phyloP scores from a whole-genome alignment of 1,140 invertebrate species.

The Subanguina moxae region DNA sequence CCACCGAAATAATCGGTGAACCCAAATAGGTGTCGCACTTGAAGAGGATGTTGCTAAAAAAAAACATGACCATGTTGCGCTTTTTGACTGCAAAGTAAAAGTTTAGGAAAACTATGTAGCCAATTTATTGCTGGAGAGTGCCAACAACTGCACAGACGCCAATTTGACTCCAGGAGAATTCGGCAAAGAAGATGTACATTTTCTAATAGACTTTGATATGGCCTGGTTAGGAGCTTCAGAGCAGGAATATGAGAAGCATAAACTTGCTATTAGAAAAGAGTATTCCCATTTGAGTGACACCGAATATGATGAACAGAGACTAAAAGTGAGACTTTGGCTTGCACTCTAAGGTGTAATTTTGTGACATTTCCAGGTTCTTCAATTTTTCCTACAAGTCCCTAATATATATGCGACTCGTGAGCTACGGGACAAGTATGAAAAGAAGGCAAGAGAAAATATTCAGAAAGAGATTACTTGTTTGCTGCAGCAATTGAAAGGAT shows the following conservation, averaged over 20 bases:
- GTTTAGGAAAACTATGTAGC: conserved; percentile 61
- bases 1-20: too few species aligned
- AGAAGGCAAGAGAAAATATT: conserved; percentile 67
- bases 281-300: conserved; percentile 65
- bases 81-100: not conserved
- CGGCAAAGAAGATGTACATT: conserved; percentile 67
- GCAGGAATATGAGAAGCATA: conserved; percentile 63
- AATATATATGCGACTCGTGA: conserved; percentile 69
- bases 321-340: conserved; percentile 62
- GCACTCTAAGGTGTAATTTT: not conserved
- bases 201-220: conserved; percentile 68
- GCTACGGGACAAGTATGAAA: conserved; percentile 66
- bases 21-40: too few species aligned
- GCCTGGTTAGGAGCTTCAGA: conserved; percentile 63
- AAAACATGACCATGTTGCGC: too few species aligned
- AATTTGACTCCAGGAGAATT: conserved; percentile 64
- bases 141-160: conserved; percentile 66
- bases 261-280: conserved; percentile 64
- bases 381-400: conserved; percentile 68
- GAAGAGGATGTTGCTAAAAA: too few species aligned
- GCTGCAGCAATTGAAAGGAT: too few species aligned
- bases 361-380: conserved; percentile 63
- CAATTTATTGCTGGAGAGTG: conserved; percentile 63
- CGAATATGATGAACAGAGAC: conserved; percentile 64
- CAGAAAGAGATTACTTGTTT: conserved; percentile 62